Base-by-base conservation (phyloP, 2,113 vertebrate species). In the Malurus elegans region DNA sequence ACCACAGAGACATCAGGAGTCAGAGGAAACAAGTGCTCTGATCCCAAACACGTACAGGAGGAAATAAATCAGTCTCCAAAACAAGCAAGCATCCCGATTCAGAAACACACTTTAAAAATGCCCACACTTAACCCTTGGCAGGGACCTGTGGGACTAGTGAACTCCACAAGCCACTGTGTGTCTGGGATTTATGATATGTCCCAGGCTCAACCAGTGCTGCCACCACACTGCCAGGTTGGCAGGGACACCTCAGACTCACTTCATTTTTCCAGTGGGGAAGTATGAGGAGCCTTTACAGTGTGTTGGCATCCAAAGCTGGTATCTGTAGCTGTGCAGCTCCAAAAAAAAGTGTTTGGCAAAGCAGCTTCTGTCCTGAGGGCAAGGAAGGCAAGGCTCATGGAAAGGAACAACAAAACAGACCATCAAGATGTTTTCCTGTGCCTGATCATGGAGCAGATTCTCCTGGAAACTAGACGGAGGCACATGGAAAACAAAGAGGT, bases 11-110 rank as follows among this genome's bases (percentile, higher is more conserved):
- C 71, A 93, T 36, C 32, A 20, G 56, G 64, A 95, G 71, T 67
- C 79, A 83, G 88, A 85, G 85, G 88, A 96, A 93, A 64, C 87
- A 93, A 96, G 82, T 93, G 93, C 64, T 90, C 85, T 78, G 75
- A 95, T 94, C 95, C 90, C 79, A 91, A 86, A 90, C 89, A 92
- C 21, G 11, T 73, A 93, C 62, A 83, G 76, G 74, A 93, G 95
- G 92, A 94, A 96, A 96, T 83, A 95, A 86, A 92, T 94, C 67
- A 86, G 40, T 26, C 72, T 71, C 85, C 88, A 83, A 92, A 93
- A 82, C 85, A 93, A 92, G 90, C 73, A 93, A 78, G 82, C 85
- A 91, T 78, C 85, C 54, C 9, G 0, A 56, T 60, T 74, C 90
- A 96, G 64, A 92, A 80, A 93, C 26, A 58, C 34, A 28, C 67